These are phyloP conservation scores for Palythoa grandiflora DNA, from an alignment of 92 coral and sea anemone species.

Conservation along the genomic window DNA sequence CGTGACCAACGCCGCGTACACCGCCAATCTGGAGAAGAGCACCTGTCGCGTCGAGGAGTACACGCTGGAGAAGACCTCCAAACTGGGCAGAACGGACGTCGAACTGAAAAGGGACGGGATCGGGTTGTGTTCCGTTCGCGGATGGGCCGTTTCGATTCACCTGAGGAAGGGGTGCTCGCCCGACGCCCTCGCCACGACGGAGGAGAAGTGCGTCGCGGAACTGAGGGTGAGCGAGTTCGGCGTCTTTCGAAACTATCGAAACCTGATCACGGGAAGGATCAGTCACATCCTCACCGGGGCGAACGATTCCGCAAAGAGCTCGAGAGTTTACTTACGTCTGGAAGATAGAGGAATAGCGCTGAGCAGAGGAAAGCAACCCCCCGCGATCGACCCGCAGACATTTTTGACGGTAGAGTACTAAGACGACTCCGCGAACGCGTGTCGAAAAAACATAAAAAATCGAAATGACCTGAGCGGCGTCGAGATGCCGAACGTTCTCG, in stretches of 20 bases:
- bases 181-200: background rate
- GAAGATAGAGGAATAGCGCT: background rate
- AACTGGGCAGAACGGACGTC: background rate
- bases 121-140: background rate
- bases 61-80: too few relatives aligned
- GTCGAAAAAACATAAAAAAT: too few relatives aligned
- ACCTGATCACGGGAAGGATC: background rate
- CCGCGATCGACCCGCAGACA: background rate
- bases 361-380: background rate
- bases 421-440: too few relatives aligned
- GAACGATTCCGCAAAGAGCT: background rate
- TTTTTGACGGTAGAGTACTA: background rate
- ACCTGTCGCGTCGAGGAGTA: background rate
- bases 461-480: background rate
- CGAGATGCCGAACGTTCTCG: background rate
- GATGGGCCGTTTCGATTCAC: background rate
- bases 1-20: background rate
- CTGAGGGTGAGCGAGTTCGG: background rate
- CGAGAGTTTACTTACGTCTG: background rate
- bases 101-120: background rate
- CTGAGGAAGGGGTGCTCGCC: background rate
- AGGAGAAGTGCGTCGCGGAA: background rate
- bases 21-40: background rate
- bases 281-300: background rate
- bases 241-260: background rate